Conservation (phyloP, 2,113 vertebrate genomes). For the Pseudopipra pipra region DNA sequence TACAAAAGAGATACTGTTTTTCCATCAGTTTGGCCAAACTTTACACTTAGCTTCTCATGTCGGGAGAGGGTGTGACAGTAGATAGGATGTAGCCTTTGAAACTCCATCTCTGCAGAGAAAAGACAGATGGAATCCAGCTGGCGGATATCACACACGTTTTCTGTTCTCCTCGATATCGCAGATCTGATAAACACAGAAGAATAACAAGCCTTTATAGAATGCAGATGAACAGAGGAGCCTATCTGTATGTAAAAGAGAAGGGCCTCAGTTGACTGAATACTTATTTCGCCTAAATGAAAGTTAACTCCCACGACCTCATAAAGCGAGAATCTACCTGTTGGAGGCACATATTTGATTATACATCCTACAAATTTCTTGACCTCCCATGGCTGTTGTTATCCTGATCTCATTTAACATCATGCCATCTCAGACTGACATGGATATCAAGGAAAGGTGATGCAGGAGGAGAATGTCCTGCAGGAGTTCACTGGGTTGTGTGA, state of each 20-base stretch:
- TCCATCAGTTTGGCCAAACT: slow-evolving; percentile 61
- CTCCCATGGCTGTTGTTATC: slow-evolving; percentile 18
- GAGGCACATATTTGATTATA: neutral
- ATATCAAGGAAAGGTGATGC: neutral
- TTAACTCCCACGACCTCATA: slow-evolving; percentile 48
- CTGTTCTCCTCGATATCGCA: slow-evolving; percentile 32
- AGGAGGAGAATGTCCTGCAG: neutral
- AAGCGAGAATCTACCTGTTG: slow-evolving; percentile 13
- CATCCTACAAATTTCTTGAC: neutral
- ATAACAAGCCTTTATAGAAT: slow-evolving; percentile 56
- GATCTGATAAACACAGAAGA: slow-evolving; percentile 65
- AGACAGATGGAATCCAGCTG: slow-evolving; percentile 69
- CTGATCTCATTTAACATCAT: neutral
- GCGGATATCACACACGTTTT: slow-evolving; percentile 63
- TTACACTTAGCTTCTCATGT: slow-evolving; percentile 56
- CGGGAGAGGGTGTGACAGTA: slow-evolving; percentile 41
- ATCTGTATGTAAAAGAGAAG: slow-evolving; percentile 56
- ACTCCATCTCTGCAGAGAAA: slow-evolving; percentile 45
- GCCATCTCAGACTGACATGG: neutral
- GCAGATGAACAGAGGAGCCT: slow-evolving; percentile 50
- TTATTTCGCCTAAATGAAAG: slow-evolving; percentile 39
- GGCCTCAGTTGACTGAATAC: slow-evolving; percentile 45
- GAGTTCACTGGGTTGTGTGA: neutral
- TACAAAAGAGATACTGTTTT: slow-evolving; percentile 49
- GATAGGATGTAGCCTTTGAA: slow-evolving; percentile 67